Conservation (phyloP, 2,888 invertebrate genomes). For the Arrhopalites spinosus region DNA sequence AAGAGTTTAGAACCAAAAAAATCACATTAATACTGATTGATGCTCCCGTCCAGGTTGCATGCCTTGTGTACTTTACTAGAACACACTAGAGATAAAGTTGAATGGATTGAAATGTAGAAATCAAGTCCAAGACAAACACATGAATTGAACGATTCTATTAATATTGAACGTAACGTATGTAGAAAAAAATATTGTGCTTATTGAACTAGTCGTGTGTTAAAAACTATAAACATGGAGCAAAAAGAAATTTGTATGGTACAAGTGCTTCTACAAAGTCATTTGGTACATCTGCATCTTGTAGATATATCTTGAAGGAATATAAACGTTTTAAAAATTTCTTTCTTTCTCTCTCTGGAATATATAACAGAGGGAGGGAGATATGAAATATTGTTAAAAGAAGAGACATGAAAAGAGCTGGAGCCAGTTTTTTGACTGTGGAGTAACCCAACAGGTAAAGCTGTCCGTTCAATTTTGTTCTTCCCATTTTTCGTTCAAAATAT, state of each 20-base stretch:
- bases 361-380: too few species aligned
- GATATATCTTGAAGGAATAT: too few species aligned
- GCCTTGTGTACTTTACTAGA: background rate
- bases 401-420: too few species aligned
- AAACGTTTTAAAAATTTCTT: too few species aligned
- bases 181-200: too few species aligned
- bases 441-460: constrained; percentile 30
- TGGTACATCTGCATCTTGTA: too few species aligned
- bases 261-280: background rate
- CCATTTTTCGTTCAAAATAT: constrained; percentile 2
- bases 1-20: background rate
- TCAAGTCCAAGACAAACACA: constrained; percentile 22
- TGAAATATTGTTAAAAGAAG: too few species aligned
- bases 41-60: constrained; percentile 28
- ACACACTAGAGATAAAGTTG: background rate
- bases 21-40: constrained; percentile 35
- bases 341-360: too few species aligned
- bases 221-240: too few species aligned
- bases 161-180: background rate
- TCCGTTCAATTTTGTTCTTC: constrained; percentile 23
- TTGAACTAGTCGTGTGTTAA: too few species aligned
- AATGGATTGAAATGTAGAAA: background rate
- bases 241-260: too few species aligned
- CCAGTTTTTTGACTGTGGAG: background rate
- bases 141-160: background rate